Conservation (phyloP, 2,888 invertebrate genomes). For the Tachina grossa region DNA sequence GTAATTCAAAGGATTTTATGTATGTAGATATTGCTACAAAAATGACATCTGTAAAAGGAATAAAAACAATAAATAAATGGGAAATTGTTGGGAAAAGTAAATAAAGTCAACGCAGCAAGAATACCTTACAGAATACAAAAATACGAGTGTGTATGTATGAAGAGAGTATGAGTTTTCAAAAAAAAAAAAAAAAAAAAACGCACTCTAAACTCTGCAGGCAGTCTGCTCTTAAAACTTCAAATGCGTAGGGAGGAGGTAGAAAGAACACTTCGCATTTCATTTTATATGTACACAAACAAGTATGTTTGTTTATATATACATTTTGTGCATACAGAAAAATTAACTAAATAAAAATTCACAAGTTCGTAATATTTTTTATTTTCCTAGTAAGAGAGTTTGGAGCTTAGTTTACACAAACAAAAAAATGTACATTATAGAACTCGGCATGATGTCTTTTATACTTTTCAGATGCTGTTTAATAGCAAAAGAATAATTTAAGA, state of each 20-base stretch:
- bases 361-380: slow-evolving; percentile 41
- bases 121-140: slow-evolving; percentile 67
- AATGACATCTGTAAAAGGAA: slow-evolving; percentile 54
- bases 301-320: slow-evolving; percentile 16
- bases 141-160: neutral
- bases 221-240: slow-evolving; percentile 55
- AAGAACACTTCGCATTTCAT: neutral
- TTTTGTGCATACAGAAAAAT: slow-evolving; percentile 8
- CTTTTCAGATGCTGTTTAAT: slow-evolving; percentile 52
- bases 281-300: neutral
- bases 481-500: slow-evolving; percentile 51
- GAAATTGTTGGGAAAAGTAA: slow-evolving; percentile 46
- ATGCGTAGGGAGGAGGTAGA: slow-evolving; percentile 52
- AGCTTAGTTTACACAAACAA: slow-evolving; percentile 26
- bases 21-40: slow-evolving; percentile 48
- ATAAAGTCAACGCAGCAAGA: slow-evolving; percentile 57
- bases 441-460: slow-evolving; percentile 64
- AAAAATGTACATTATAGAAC: slow-evolving; percentile 31
- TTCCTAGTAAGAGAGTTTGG: slow-evolving; percentile 35
- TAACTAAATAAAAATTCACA: slow-evolving; percentile 66
- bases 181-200: no score
- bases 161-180: slow-evolving; percentile 35
- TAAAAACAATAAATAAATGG: slow-evolving; percentile 16
- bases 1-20: slow-evolving; percentile 70
- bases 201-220: slow-evolving; percentile 67